Base-by-base conservation (phyloP, 2,113 vertebrate genomes). In the Cranoglanis bouderius region DNA sequence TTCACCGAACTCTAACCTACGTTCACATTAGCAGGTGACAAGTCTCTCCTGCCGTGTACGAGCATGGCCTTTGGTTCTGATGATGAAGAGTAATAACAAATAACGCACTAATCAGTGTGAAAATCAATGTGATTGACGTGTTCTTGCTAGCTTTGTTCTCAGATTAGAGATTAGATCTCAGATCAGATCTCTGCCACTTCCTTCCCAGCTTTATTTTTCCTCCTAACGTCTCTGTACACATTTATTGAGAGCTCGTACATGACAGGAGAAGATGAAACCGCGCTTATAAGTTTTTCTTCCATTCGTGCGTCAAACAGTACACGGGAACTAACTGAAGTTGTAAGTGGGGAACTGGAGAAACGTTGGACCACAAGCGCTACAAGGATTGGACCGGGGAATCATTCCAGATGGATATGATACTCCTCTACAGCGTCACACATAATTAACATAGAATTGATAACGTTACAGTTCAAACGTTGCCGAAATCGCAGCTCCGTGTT, bases 141-240 rank as follows among this genome's bases (percentile, higher is more conserved):
- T 72, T 1, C 5, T 6, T 72, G 7, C 35, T 38, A 21, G 24
- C 75, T 29, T 77, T 7, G 10, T 49, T 77, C 38, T 24, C 38
- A 26, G 72, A 43, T 75, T 77, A 77, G n/a, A n/a, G 75, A 49
- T n/a, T 29, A 49, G 26, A 70, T 70, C 72, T 74, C 72, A n/a
- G 75, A 49, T n/a, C 29, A 49, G 26, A 70, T 70, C 72, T 74
- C 72, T 74, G 19, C 38, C 10, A 4, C 19, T 43, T 74, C 70
- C 21, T 75, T 75, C 38, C 43, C 2, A 6, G 16, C 19, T 38
- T 40, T 6, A 77, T 77, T 46, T 24, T 43, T 75, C 40, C 32
- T 32, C 10, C 10, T n/a, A 4, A 55, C 3, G 53, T 55, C 16
- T 55, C 2, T 16, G 13, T 63, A 29, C 24, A 63, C 24, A 7